phyloP scores from a whole-genome alignment of 2,888 invertebrate species.

The Drosophila kokeensis region DNA sequence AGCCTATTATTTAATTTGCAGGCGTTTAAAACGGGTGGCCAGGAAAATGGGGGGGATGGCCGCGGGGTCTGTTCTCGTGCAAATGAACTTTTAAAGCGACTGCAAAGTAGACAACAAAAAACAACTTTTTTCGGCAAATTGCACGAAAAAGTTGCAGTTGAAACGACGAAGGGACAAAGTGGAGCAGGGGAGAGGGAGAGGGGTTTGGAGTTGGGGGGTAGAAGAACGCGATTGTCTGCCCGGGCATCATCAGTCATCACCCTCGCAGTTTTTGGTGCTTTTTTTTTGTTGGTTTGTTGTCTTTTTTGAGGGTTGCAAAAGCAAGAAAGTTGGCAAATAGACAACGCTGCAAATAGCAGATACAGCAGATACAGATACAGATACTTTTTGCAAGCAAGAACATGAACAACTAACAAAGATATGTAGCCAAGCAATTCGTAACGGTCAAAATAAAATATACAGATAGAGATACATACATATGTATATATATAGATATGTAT shows the following conservation, averaged over 20 bases:
- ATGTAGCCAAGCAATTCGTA: slow-evolving; percentile 69
- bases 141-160: slow-evolving; percentile 55
- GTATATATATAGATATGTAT: slow-evolving; percentile 13
- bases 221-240: slow-evolving; percentile 32
- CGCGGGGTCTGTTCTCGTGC: slow-evolving; percentile 34
- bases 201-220: slow-evolving; percentile 8
- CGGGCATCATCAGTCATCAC: slow-evolving; percentile 82
- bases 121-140: slow-evolving; percentile 38
- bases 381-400: slow-evolving; percentile 65
- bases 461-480: slow-evolving; percentile 32
- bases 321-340: slow-evolving; percentile 55
- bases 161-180: neutral
- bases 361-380: slow-evolving; percentile 35
- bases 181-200: neutral
- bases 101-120: slow-evolving; percentile 69
- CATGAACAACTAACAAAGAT: slow-evolving; percentile 44
- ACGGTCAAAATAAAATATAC: slow-evolving; percentile 66
- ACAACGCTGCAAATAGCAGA: slow-evolving; percentile 29
- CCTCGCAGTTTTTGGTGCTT: slow-evolving; percentile 54
- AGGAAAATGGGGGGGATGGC: neutral
- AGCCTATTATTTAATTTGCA: slow-evolving; percentile 80
- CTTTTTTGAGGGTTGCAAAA: slow-evolving; percentile 72
- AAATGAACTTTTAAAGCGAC: slow-evolving; percentile 76
- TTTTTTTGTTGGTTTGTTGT: slow-evolving; percentile 2
- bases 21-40: slow-evolving; percentile 11